These are phyloP conservation scores for Ginglymostoma cirratum DNA, from an alignment of 2,113 vertebrate species.

Conservation along the genomic window DNA sequence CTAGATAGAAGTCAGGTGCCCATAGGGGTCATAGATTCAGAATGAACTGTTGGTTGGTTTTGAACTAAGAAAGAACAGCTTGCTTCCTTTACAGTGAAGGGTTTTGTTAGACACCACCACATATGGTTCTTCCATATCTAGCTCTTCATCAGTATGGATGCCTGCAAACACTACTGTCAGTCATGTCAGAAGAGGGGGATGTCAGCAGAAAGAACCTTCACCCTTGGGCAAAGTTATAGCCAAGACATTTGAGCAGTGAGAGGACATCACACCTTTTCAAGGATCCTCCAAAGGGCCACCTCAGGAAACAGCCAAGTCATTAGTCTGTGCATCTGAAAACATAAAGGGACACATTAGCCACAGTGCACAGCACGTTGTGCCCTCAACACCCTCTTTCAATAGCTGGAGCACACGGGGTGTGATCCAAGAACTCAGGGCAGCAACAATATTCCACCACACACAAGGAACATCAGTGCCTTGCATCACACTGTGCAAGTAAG, in stretches of 20 bases:
- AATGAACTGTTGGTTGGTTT: conserved; percentile 24
- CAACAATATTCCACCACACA: background rate
- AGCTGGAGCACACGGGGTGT: background rate
- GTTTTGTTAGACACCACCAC: conserved; percentile 6
- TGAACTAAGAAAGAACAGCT: background rate
- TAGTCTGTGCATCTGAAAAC: conserved; percentile 28
- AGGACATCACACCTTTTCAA: conserved; percentile 29
- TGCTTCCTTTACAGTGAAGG: conserved; percentile 12
- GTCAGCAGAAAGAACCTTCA: conserved; percentile 12
- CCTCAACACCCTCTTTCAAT: background rate
- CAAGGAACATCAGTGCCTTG: background rate
- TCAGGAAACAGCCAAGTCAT: conserved; percentile 18
- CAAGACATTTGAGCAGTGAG: conserved; percentile 11
- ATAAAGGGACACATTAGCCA: conserved; percentile 18
- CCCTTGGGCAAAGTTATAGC: background rate
- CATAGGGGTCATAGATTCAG: conserved; percentile 3
- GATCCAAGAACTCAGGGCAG: background rate
- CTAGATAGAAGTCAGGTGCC: background rate
- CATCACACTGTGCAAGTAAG: background rate
- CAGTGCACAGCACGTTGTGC: background rate
- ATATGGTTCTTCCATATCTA: background rate
- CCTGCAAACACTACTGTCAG: background rate
- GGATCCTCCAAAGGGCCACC: conserved; percentile 21
- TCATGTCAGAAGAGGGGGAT: background rate
- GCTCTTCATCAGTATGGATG: background rate